Evolutionary conservation across 2,113 vertebrate genomes (phyloP).

Genomic region (Cepphus grylle): DNA sequence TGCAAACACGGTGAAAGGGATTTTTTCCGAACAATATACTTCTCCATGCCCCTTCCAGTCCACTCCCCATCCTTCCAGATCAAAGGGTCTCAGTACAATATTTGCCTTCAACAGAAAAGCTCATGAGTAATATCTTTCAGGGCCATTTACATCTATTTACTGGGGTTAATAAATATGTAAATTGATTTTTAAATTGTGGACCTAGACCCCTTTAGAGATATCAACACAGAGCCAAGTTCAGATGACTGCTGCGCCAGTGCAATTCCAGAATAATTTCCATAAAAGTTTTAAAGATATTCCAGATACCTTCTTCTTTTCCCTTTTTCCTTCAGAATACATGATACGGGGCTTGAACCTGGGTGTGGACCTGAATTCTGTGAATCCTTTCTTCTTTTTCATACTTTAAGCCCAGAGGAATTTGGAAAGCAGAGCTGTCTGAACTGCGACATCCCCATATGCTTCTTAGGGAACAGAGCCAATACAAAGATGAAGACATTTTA

Average conservation of each 20-base stretch:
- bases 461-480: not conserved
- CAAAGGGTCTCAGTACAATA: constrained; percentile 23
- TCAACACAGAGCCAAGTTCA: not conserved
- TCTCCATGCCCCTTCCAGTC: not conserved
- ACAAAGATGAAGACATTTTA: not conserved
- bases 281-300: not conserved
- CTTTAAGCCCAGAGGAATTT: not conserved
- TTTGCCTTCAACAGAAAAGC: not conserved
- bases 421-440: not conserved
- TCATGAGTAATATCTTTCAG: not conserved
- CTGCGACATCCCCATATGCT: not conserved
- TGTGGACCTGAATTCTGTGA: not conserved
- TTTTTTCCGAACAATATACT: not conserved
- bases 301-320: not conserved
- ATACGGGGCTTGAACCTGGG: not conserved
- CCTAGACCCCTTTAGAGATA: not conserved
- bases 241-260: not conserved
- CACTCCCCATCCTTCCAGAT: constrained; percentile 15
- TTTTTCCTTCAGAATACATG: not conserved
- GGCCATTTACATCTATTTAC: not conserved
- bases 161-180: constrained; percentile 17
- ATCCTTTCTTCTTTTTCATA: not conserved
- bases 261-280: not conserved
- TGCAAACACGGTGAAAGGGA: not conserved
- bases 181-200: not conserved